Evolutionary conservation across 2,888 invertebrate species (phyloP), one percentile per base, ranked within the genome.

Genomic region (Palloptera scutellata): DNA sequence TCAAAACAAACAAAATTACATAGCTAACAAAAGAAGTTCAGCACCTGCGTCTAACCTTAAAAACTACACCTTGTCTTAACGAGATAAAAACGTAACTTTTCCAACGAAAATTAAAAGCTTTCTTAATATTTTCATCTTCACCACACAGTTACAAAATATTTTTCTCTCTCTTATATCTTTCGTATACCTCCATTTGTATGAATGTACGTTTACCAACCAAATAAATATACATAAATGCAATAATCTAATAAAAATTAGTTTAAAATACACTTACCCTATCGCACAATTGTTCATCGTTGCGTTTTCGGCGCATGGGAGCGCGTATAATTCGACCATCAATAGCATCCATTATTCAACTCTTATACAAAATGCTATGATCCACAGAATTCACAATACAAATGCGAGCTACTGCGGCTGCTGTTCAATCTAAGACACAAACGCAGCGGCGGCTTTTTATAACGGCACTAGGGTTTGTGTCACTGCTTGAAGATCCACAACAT

Each of bases 241-340:
- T 30, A 30, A 30, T 2, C 6, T 30, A 30, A 30, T 30, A 30
- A 30, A 30, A 30, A 4, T 30, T 30, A 48, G 51, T n/a, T 53
- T 53, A 3, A 3, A 13, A 19, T 30, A n/a, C 71, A 89, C 92
- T 92, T 76, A 92, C 92, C 89, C 92, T 88, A 85, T 92, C 91
- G 61, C 90, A 88, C 69, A 92, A 90, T 67, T 91, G 89, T 79
- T 93, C 93, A 81, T 90, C 89, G 83, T 91, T 92, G 74, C 93
- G 93, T 80, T 93, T 88, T 80, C 93, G 93, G 76, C 93, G 86
- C 45, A 90, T 91, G 40, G 93, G 93, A 77, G 92, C 92, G 73
- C 93, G 88, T 71, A 93, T 88, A 59, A 93, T 89, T 80, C 91
- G 91, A 77, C 87, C 74, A 77, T 81, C 83, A 72, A 75, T 74